phyloP scores from a whole-genome alignment of 2,888 invertebrate genomes.

The Thysanoteuthis rhombus region DNA sequence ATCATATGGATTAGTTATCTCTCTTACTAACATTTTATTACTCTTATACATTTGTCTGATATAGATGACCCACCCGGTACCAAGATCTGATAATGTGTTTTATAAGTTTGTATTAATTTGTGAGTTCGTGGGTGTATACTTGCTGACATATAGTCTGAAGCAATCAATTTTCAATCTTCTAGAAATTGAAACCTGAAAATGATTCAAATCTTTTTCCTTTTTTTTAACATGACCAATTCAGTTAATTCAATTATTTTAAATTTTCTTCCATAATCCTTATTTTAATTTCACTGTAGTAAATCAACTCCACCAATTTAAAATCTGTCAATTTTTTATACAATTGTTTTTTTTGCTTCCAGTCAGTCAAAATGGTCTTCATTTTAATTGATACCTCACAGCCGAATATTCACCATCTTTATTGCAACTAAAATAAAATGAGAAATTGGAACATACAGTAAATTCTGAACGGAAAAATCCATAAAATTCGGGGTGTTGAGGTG shows the following conservation, averaged over 20 bases:
- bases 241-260: not conserved
- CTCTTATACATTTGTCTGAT: no score
- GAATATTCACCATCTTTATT: not conserved
- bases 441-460: not conserved
- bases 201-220: not conserved
- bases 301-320: not conserved
- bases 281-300: not conserved
- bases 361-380: not conserved
- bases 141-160: not conserved
- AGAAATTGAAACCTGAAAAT: not conserved
- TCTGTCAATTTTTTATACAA: not conserved
- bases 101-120: not conserved
- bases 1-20: no score
- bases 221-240: not conserved
- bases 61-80: no score
- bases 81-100: not conserved
- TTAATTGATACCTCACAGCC: not conserved
- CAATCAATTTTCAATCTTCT: not conserved
- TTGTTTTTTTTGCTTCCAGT: not conserved
- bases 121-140: not conserved
- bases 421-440: not conserved
- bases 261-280: not conserved
- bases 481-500: no score
- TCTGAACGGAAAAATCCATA: not conserved
- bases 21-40: no score